These are phyloP conservation scores for Elachura formosa DNA, from an alignment of 2,113 vertebrate species.

Conservation along the genomic window DNA sequence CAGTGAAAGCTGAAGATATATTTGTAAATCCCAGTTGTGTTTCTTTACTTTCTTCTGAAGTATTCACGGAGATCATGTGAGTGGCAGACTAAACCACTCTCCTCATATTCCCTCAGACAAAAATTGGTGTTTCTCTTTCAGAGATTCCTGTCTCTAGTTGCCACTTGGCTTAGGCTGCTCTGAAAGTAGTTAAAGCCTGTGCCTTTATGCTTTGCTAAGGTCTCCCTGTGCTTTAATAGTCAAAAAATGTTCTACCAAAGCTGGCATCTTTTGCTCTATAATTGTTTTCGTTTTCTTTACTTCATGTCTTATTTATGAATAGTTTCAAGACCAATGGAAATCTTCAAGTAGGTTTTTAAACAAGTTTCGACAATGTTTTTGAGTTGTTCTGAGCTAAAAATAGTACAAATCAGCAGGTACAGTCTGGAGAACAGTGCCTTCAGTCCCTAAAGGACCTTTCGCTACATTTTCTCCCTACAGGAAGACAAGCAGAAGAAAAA, in stretches of 20 bases:
- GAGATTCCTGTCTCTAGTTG: not conserved
- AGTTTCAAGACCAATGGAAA: constrained; percentile 8
- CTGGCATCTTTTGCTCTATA: not conserved
- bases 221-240: not conserved
- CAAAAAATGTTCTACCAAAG: not conserved
- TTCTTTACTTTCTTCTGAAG: not conserved
- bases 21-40: not conserved
- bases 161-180: not conserved
- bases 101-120: not conserved
- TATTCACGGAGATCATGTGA: not conserved
- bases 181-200: not conserved
- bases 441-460: not conserved
- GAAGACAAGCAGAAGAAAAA: not conserved
- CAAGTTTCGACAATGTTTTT: constrained; percentile 32
- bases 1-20: not conserved
- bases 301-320: constrained; percentile 11
- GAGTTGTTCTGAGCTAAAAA: constrained; percentile 11
- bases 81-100: not conserved
- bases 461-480: not conserved
- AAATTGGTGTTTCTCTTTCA: not conserved
- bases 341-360: constrained; percentile 13
- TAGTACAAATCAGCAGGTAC: not conserved
- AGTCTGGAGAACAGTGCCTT: not conserved
- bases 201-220: not conserved
- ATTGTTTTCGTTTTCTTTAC: not conserved